Percentiles rank a stretch among this genome's conserved stretches.
Conservation (phyloP, 1,140 invertebrate genomes). For the Drosophila ananassae region DNA sequence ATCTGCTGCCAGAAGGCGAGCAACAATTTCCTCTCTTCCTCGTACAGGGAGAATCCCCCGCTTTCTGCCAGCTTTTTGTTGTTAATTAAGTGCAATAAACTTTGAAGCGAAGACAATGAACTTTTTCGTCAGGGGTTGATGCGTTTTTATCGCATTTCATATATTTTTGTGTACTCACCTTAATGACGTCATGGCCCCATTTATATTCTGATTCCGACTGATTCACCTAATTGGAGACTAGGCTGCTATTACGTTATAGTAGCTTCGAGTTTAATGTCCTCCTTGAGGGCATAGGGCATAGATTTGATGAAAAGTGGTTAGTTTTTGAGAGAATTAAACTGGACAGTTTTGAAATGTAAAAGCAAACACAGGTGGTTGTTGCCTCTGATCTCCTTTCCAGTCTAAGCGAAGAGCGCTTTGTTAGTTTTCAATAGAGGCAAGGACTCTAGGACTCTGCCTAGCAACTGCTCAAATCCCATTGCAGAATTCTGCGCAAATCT, state of each 20-base stretch:
- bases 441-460: not conserved
- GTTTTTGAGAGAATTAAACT: no score
- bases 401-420: not conserved
- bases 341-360: no score
- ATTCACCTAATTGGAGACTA: conserved; percentile 3
- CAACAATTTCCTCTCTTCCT: not conserved
- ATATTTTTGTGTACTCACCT: conserved; percentile 23
- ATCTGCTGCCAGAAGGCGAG: conserved; percentile 31
- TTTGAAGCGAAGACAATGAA: conserved; percentile 62
- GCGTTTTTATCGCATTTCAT: conserved; percentile 30
- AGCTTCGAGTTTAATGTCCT: conserved; percentile 21
- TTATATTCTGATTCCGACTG: conserved; percentile 11
- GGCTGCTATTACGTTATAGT: conserved; percentile 12
- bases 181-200: conserved; percentile 24
- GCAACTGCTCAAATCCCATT: conserved; percentile 59
- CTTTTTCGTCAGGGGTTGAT: conserved; percentile 63
- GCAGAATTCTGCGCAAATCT: conserved; percentile 65
- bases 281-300: not conserved
- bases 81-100: conserved; percentile 77
- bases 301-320: no score
- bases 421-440: not conserved
- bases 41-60: not conserved
- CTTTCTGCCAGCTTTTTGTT: conserved; percentile 15
- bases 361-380: no score
- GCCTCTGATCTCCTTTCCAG: no score